Base-by-base conservation (phyloP, 2,888 invertebrate genomes). In the Spilosoma lubricipeda region DNA sequence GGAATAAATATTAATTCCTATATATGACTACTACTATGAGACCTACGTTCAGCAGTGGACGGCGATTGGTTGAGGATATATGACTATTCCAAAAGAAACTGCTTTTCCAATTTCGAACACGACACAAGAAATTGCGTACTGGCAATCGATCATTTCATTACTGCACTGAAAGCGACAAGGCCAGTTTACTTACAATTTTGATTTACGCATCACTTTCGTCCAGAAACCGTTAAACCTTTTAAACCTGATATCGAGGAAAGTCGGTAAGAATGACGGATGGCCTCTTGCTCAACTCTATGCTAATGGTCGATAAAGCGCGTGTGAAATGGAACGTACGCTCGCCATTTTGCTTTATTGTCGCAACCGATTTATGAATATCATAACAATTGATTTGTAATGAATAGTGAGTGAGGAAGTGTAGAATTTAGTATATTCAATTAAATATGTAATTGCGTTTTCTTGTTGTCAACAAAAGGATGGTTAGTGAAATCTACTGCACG, bases 181-280 rank as follows among this genome's bases (percentile, higher is more conserved):
- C 86, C 88, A 82, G 77, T 48, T 73, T 73, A 73, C 42, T 76
- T 73, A 76, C 72, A 71, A 82, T 87, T 92, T 91, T 92, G 91
- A 93, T 93, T 93, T 91, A 93, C 91, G 90, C 89, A 88, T 93
- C 93, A 93, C 93, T 94, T 94, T 94, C 93, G 87, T 91, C 89
- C 87, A 84, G 80, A 88, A 92, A 94, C 94, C 94, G 94, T 94
- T 94, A 94, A 90, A 87, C 88, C 90, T 93, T 90, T 93, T 89
- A 92, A 93, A 91, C 88, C 87, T 88, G 91, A 90, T 92, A 92
- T 89, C 87, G 88, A 90, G 89, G 90, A 92, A 93, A 93, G 93
- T 92, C 90, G 90, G 89, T 88, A 90, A 89, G 90, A 88, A 92
- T 92, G 93, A 93, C 89, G 88, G 88, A 92, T 93, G 91, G 90